These are phyloP conservation scores for Drosophila diplacantha DNA, from an alignment of 2,888 invertebrate genomes.

Conservation along the genomic window DNA sequence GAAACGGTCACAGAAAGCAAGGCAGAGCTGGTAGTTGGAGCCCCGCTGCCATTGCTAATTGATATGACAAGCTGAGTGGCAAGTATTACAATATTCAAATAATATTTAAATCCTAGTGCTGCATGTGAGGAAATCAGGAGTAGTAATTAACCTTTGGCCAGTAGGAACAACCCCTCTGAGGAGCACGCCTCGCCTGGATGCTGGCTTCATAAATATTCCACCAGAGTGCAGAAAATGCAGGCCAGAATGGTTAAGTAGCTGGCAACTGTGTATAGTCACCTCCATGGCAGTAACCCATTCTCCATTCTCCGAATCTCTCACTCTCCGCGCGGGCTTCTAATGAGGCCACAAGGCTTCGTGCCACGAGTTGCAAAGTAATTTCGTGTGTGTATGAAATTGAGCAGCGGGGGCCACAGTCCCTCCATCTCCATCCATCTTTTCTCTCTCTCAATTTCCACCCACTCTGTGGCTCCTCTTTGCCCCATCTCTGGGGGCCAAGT, in stretches of 20 bases:
- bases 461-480: background rate
- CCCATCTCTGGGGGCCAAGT: slow-evolving; percentile 4
- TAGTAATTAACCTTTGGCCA: background rate
- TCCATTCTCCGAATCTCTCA: background rate
- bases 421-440: background rate
- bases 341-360: slow-evolving; percentile 49
- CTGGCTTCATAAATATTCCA: slow-evolving; percentile 25
- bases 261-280: slow-evolving; percentile 13
- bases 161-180: background rate
- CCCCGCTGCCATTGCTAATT: slow-evolving; percentile 40
- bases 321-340: slow-evolving; percentile 32
- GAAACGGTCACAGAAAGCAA: slow-evolving; percentile 10
- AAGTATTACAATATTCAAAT: background rate
- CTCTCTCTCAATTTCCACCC: background rate
- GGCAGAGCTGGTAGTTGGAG: background rate
- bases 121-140: background rate
- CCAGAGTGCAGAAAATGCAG: slow-evolving; percentile 23
- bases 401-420: slow-evolving; percentile 28
- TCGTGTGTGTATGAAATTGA: slow-evolving; percentile 42
- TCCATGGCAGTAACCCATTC: background rate
- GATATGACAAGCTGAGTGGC: slow-evolving; percentile 39
- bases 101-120: background rate
- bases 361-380: slow-evolving; percentile 52
- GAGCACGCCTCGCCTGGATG: background rate
- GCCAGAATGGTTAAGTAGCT: slow-evolving; percentile 30